A percentile compares a stretch with the other conserved stretches of the same genome.
phyloP scores from a whole-genome alignment of 2,113 vertebrate species.

The Notothenia rossii region DNA sequence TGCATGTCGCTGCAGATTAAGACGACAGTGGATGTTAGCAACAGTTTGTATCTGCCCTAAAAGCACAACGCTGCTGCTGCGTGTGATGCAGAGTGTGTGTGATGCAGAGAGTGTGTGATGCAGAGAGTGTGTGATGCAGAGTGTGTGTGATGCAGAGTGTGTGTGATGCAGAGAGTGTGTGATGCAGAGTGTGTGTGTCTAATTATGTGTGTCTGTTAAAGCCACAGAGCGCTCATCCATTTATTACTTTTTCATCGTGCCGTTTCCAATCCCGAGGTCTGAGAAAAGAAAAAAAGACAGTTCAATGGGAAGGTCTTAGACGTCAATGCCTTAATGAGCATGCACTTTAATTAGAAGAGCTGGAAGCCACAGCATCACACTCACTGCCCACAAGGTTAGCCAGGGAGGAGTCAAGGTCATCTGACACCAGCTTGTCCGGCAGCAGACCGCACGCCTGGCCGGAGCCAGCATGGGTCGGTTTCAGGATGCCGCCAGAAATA shows the following conservation, averaged over 20 bases:
- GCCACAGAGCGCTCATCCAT: not conserved
- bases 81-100: not conserved
- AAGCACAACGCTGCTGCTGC: slow-evolving; percentile 30
- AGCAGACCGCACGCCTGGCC: slow-evolving; percentile 89
- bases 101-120: no score
- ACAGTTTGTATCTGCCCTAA: slow-evolving; percentile 33
- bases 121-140: no score
- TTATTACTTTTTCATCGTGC: slow-evolving; percentile 96
- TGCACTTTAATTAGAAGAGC: slow-evolving; percentile 4
- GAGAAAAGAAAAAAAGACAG: not conserved
- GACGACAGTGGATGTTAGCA: slow-evolving; percentile 60
- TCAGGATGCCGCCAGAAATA: slow-evolving; percentile 93
- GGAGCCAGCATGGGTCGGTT: slow-evolving; percentile 93
- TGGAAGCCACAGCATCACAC: slow-evolving; percentile 71
- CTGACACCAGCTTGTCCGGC: slow-evolving; percentile 94
- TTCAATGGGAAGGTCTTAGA: not conserved
- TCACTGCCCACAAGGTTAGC: slow-evolving; percentile 98
- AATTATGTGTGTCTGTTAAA: not conserved
- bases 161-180: not conserved
- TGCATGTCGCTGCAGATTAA: slow-evolving; percentile 92
- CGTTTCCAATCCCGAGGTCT: slow-evolving; percentile 99
- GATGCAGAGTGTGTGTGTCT: not conserved
- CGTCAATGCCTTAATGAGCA: slow-evolving; percentile 9
- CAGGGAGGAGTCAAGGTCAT: slow-evolving; percentile 97
- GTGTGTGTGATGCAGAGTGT: not conserved